Conservation (phyloP, 2,888 invertebrate species). For the Drosophila ochracea region DNA sequence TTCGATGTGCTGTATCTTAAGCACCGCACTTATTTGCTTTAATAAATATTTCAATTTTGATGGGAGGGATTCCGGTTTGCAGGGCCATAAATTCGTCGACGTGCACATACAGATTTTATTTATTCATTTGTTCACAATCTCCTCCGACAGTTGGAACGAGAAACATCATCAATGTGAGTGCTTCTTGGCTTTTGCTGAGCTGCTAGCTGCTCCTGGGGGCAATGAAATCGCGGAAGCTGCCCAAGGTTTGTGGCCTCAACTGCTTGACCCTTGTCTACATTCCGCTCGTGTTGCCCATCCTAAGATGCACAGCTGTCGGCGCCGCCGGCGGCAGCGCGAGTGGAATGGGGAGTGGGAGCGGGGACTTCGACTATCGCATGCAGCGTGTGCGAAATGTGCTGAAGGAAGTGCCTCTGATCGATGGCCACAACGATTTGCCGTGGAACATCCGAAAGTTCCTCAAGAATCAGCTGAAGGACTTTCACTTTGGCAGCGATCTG, state of each 20-base stretch:
- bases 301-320: conserved; percentile 79
- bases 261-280: conserved; percentile 85
- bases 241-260: conserved; percentile 85
- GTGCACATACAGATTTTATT: not conserved
- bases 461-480: conserved; percentile 87
- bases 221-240: conserved; percentile 85
- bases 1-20: not conserved
- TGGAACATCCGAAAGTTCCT: conserved; percentile 90
- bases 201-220: conserved; percentile 82
- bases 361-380: conserved; percentile 86
- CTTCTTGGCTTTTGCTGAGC: conserved; percentile 73
- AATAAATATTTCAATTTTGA: conserved; percentile 2
- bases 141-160: conserved; percentile 51
- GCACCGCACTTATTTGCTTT: not conserved
- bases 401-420: conserved; percentile 88
- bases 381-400: conserved; percentile 87
- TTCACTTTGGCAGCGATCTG: conserved; percentile 89
- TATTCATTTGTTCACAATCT: conserved; percentile 6
- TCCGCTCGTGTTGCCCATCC: conserved; percentile 83
- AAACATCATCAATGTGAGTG: conserved; percentile 83
- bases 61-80: not conserved
- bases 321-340: conserved; percentile 29
- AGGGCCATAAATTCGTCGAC: not conserved
- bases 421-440: conserved; percentile 89
- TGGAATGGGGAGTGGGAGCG: conserved; percentile 65